Evolutionary conservation across 2,888 invertebrate genomes (phyloP).

Genomic region (Quadriops clusia): DNA sequence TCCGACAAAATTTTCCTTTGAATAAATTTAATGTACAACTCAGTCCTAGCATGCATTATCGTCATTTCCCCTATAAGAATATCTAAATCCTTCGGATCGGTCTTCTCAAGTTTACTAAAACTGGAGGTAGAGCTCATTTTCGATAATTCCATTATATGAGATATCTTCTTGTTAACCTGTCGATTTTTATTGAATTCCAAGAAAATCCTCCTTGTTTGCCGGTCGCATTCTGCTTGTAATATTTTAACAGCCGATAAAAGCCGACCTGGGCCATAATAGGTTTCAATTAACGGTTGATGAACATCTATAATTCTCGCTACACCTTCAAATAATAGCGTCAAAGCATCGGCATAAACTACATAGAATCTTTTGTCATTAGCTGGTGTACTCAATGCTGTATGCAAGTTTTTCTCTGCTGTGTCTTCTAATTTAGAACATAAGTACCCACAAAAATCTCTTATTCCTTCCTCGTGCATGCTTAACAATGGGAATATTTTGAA

Average conservation of each 20-base stretch:
- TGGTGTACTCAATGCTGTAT: constrained; percentile 51
- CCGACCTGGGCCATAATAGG: constrained; percentile 74
- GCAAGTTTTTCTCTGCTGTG: constrained; percentile 60
- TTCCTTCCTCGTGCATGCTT: constrained; percentile 81
- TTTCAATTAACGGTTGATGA: constrained; percentile 81
- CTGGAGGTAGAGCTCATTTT: constrained; percentile 33
- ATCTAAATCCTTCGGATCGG: constrained; percentile 78
- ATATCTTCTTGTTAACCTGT: constrained; percentile 50
- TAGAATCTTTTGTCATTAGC: constrained; percentile 58
- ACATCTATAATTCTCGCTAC: constrained; percentile 72
- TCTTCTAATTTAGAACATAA: constrained; percentile 64
- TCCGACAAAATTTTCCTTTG: constrained; percentile 57
- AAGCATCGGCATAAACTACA: constrained; percentile 73
- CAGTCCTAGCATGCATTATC: constrained; percentile 79
- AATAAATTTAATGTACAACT: constrained; percentile 83
- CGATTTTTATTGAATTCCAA: constrained; percentile 62
- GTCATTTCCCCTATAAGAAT: constrained; percentile 82
- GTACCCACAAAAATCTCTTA: constrained; percentile 77
- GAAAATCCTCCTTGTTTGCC: constrained; percentile 48
- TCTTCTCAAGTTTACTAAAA: constrained; percentile 41
- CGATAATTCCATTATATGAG: constrained; percentile 48
- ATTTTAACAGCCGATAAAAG: constrained; percentile 58
- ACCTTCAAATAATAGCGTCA: constrained; percentile 69
- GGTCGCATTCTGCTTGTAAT: constrained; percentile 71
- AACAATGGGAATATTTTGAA: constrained; percentile 95